Evolutionary conservation across 2,888 invertebrate species (phyloP).

Genomic region (Eucera pruinosa): DNA sequence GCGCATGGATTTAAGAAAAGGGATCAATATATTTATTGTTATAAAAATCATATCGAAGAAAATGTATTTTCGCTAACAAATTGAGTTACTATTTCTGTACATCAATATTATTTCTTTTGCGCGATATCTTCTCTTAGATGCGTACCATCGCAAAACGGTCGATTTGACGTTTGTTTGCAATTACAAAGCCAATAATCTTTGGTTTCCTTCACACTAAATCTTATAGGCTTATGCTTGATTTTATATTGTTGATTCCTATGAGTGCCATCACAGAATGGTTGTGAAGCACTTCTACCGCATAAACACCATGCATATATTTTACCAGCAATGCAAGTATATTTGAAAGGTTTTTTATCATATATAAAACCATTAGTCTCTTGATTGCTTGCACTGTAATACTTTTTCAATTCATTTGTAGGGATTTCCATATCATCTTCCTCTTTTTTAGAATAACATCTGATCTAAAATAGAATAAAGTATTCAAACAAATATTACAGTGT

Average conservation of each 20-base stretch:
- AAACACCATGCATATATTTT: conserved; percentile 91
- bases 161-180: conserved; percentile 96
- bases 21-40: neutral
- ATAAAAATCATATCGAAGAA: conserved; percentile 1
- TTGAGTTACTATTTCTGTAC: neutral
- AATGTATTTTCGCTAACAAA: neutral
- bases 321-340: conserved; percentile 89
- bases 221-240: conserved; percentile 91
- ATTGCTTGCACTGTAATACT: conserved; percentile 86
- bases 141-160: conserved; percentile 98
- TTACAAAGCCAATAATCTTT: conserved; percentile 99
- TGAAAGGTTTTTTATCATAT: conserved; percentile 96
- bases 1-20: neutral
- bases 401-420: conserved; percentile 88
- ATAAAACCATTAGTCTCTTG: conserved; percentile 91
- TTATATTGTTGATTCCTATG: conserved; percentile 92
- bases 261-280: conserved; percentile 98
- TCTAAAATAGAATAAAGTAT: conserved; percentile 8
- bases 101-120: conserved; percentile 15
- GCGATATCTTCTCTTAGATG: conserved; percentile 89
- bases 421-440: conserved; percentile 85
- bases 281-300: conserved; percentile 95
- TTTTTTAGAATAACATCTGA: conserved; percentile 16
- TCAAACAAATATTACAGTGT: neutral
- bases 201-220: conserved; percentile 93